Evolutionary conservation across 2,797 vertebrate species (phyloP).

Genomic region (Lutjanus campechanus): DNA sequence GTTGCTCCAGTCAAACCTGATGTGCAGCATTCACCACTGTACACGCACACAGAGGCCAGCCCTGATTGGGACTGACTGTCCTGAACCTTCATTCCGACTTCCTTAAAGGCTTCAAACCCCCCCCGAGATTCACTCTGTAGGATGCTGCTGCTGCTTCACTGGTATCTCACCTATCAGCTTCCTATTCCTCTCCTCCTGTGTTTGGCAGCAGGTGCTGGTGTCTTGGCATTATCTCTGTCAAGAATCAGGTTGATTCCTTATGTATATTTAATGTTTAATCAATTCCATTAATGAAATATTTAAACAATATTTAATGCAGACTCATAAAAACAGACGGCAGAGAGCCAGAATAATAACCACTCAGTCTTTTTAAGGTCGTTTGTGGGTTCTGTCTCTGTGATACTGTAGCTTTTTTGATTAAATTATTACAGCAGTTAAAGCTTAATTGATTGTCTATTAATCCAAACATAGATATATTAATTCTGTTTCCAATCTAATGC

Average conservation of each 20-base stretch:
- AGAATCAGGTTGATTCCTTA: conserved; percentile 51
- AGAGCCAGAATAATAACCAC: neutral
- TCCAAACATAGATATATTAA: neutral
- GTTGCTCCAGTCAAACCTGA: conserved; percentile 43
- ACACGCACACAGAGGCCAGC: neutral
- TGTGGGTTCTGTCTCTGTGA: neutral
- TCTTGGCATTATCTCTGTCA: conserved; percentile 53
- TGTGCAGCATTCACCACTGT: conserved; percentile 28
- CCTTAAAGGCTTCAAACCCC: neutral
- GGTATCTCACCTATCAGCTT: conserved; percentile 5
- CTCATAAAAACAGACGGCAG: conserved; percentile 31
- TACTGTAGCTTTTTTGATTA: neutral
- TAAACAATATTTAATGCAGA: conserved; percentile 4
- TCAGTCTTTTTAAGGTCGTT: neutral
- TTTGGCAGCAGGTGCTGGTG: conserved; percentile 39
- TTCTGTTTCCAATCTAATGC: neutral
- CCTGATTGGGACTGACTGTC: conserved; percentile 5
- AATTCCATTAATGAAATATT: neutral
- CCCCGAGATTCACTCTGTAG: neutral
- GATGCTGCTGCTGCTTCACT: neutral
- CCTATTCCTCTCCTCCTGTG: conserved; percentile 33
- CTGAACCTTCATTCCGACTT: neutral
- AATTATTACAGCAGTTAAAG: neutral
- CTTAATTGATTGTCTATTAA: neutral
- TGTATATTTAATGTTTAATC: conserved; percentile 11